Evolutionary conservation across 2,888 invertebrate genomes (phyloP), one percentile per base, ranked within the genome.

Genomic region (Elmis aenea): DNA sequence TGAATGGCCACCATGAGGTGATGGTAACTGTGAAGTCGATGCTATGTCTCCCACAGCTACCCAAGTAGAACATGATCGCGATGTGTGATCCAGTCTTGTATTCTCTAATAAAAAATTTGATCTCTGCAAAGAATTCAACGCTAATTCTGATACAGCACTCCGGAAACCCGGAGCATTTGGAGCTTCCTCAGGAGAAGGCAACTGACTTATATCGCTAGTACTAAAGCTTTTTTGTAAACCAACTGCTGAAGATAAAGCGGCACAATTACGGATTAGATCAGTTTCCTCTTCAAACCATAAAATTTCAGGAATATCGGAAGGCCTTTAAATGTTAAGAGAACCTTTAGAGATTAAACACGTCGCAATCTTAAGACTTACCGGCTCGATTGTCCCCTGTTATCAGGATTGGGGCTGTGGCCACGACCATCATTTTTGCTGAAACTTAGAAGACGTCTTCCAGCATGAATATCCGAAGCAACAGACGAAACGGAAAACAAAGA

Each of bases 141-240:
- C 77, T 43, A 77, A 55, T 28, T 77, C 76, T 0, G 77, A 78
- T 9, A 76, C 75, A 13, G 75, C 65, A 50, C 66, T 65, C 45
- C 60, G 62, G 16, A 57, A 55, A 20, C 59, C 58, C 21, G 61
- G 58, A 58, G 64, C 54, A 60, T 51, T 45, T 4, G 63, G 59
- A 3, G 62, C 51, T 2, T 69, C 68, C 29, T 72, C 73, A 1
- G 76, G 74, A 13, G 72, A 72, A 0, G 74, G 73, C 47, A 77
- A 62, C 55, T 77, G 76, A 27, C 74, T 70, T 10, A 89, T 83
- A 59, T 90, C 90, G 14, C 81, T 82, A 0, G 87, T 85, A 56
- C 87, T 88, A 69, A 89, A 88, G 53, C 85, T 86, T 54, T 87
- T 80, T 27, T 86, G 83, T n/a, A 88, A 73, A 2, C 89, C 88